Percentiles rank a stretch among this genome's conserved stretches.
Conservation (phyloP, 2,113 vertebrate species). For the Perca fluviatilis region DNA sequence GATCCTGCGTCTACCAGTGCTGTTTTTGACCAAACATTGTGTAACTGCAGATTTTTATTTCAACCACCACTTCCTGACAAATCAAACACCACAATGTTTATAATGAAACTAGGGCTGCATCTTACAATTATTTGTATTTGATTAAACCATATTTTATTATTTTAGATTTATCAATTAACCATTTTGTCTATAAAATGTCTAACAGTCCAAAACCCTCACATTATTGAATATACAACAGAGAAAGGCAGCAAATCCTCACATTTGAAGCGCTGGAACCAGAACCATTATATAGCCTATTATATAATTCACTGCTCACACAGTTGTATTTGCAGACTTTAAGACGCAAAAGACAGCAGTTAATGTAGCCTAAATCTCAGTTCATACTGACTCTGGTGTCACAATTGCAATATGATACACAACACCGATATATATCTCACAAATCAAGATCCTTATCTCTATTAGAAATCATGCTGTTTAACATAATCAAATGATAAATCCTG, state of each 20-base stretch:
- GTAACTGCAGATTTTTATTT: constrained; percentile 1
- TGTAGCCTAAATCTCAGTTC: background rate
- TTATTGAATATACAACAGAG: too few species aligned
- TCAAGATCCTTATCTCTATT: background rate
- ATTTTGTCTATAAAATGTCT: background rate
- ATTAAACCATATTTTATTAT: background rate
- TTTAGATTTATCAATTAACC: background rate
- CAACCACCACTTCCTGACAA: background rate
- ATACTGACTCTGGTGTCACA: background rate
- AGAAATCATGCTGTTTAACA: background rate
- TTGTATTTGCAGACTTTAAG: background rate
- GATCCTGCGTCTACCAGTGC: constrained; percentile 5
- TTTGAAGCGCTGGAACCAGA: too few species aligned
- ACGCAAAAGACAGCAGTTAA: background rate
- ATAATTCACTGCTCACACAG: background rate
- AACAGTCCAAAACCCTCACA: background rate
- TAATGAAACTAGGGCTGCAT: background rate
- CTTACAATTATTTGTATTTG: background rate
- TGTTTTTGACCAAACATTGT: background rate
- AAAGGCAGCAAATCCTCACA: too few species aligned
- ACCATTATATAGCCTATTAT: too few species aligned
- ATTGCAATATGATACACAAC: background rate
- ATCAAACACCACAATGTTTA: background rate
- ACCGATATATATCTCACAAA: background rate
- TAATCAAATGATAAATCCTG: background rate